A percentile compares a stretch with the other conserved stretches of the same genome.
Evolutionary conservation across 2,113 vertebrate species (phyloP).

Genomic region (Benitochromis conjunctus): DNA sequence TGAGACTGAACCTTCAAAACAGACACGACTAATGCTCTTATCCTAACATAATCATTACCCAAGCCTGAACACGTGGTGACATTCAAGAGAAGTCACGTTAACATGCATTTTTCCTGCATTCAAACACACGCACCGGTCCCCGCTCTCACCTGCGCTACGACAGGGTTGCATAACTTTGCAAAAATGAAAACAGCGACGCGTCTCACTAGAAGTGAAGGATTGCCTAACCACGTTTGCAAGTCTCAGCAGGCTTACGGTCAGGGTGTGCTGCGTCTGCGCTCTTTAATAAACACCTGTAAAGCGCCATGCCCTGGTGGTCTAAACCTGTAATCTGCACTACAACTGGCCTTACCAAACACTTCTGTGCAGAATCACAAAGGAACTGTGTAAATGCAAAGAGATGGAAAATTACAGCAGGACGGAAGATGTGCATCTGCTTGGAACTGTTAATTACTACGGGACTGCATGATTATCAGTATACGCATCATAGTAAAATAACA

Average conservation of each 20-base stretch:
- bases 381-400: not conserved
- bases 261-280: constrained; percentile 1
- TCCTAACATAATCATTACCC: not conserved
- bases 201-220: not conserved
- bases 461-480: not conserved
- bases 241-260: constrained; percentile 25
- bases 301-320: not conserved
- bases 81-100: not conserved
- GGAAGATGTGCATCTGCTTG: not conserved
- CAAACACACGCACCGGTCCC: not conserved
- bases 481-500: not conserved
- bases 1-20: not conserved
- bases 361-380: not conserved
- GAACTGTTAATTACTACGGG: not conserved
- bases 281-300: constrained; percentile 4
- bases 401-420: not conserved
- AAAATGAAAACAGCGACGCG: not conserved
- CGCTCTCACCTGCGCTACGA: not conserved
- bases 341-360: not conserved
- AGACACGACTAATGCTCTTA: not conserved
- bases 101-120: not conserved
- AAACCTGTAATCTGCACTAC: not conserved
- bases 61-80: not conserved
- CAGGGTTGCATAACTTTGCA: not conserved
- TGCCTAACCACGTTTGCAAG: not conserved